These are phyloP conservation scores for Hirundo rustica DNA, from an alignment of 2,797 vertebrate genomes.

Conservation along the genomic window DNA sequence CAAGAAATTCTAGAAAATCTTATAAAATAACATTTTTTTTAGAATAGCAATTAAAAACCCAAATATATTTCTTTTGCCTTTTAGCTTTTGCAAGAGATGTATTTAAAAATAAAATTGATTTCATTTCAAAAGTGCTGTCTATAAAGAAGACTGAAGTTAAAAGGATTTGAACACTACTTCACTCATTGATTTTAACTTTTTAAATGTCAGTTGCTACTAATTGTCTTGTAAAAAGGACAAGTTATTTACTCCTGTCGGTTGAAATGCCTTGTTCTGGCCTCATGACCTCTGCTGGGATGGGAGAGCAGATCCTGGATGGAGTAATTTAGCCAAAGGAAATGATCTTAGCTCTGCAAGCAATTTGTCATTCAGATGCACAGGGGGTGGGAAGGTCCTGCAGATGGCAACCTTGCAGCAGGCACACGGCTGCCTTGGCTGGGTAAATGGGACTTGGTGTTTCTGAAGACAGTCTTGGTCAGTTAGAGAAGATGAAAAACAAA, in stretches of 20 bases:
- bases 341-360: neutral
- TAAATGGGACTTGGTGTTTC: neutral
- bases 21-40: neutral
- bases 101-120: neutral
- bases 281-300: neutral
- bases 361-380: neutral
- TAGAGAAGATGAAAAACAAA: neutral
- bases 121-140: neutral
- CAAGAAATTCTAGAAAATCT: neutral
- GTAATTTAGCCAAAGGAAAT: accelerated
- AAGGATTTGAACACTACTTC: neutral
- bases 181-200: neutral
- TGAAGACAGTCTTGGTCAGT: neutral
- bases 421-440: neutral
- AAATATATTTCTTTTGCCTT: neutral
- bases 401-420: slow-evolving; percentile 49
- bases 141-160: neutral
- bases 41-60: neutral
- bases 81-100: neutral
- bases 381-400: slow-evolving; percentile 8
- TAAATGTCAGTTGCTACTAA: neutral
- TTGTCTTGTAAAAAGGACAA: neutral
- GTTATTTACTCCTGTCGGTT: neutral
- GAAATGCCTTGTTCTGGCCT: neutral
- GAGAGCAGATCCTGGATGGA: neutral